These are phyloP conservation scores for Allobates femoralis DNA, from an alignment of 2,797 vertebrate species.

Conservation along the genomic window DNA sequence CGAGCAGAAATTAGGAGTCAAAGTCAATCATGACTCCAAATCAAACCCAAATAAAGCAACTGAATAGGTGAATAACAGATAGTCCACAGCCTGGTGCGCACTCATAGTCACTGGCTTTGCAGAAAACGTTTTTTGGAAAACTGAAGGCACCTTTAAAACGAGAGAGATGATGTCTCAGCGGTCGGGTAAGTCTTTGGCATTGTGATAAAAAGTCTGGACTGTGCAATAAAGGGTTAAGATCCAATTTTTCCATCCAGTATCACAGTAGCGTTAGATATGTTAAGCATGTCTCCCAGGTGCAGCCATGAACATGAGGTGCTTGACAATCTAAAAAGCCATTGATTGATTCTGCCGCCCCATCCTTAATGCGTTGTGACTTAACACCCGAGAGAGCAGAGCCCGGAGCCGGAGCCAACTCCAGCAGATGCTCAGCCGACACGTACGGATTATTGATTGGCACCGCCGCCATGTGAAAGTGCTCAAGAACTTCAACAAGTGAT, in stretches of 20 bases:
- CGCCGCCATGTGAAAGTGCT: not conserved
- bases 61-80: not conserved
- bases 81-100: not conserved
- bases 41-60: not conserved
- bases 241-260: not conserved
- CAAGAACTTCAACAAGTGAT: not conserved
- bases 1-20: not conserved
- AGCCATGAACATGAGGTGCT: not conserved
- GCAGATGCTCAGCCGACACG: constrained; percentile 1
- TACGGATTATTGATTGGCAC: constrained; percentile 24
- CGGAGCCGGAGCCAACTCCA: not conserved
- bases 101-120: not conserved
- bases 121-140: not conserved
- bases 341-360: constrained; percentile 10
- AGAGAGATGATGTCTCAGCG: not conserved
- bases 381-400: constrained; percentile 5
- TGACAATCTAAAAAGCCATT: constrained; percentile 17
- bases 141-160: not conserved
- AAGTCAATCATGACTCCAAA: not conserved
- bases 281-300: not conserved
- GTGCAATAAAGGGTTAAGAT: not conserved
- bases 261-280: not conserved
- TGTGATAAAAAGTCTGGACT: not conserved
- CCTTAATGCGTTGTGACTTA: constrained; percentile 13
- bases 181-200: not conserved